phyloP scores from a whole-genome alignment of 2,797 vertebrate species.

The Oreochromis grahami region DNA sequence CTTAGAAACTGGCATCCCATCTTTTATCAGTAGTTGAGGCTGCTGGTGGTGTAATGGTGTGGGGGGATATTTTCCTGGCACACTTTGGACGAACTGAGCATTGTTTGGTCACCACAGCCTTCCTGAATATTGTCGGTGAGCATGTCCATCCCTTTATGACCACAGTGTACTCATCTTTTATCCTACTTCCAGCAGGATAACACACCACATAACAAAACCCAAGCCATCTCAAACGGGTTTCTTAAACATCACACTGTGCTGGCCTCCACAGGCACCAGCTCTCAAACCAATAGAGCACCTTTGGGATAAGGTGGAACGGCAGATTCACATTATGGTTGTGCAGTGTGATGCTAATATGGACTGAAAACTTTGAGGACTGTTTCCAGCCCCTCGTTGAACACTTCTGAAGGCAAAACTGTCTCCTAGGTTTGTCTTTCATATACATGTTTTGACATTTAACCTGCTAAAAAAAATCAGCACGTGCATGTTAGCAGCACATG shows the following conservation, averaged over 20 bases:
- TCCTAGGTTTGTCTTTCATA: neutral
- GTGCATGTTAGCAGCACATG: neutral
- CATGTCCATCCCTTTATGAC: neutral
- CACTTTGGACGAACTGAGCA: neutral
- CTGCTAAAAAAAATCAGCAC: neutral
- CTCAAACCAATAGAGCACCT: neutral
- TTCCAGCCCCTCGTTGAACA: neutral
- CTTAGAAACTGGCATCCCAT: neutral
- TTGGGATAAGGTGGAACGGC: neutral
- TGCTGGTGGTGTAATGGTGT: neutral
- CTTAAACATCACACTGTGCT: neutral
- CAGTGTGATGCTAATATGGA: neutral
- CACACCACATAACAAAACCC: neutral
- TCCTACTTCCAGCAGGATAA: neutral
- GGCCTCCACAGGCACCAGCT: neutral
- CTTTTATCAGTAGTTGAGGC: neutral
- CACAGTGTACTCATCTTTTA: neutral
- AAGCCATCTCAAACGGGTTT: neutral
- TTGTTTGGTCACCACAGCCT: neutral
- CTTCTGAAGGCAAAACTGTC: neutral
- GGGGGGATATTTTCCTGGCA: neutral
- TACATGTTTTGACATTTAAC: neutral
- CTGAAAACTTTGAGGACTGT: neutral
- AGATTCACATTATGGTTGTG: neutral
- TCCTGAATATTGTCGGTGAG: neutral